A percentile compares a stretch with the other conserved stretches of the same genome.
Evolutionary conservation across 2,113 vertebrate genomes (phyloP).

Genomic region (Himantopus leucocephalus): DNA sequence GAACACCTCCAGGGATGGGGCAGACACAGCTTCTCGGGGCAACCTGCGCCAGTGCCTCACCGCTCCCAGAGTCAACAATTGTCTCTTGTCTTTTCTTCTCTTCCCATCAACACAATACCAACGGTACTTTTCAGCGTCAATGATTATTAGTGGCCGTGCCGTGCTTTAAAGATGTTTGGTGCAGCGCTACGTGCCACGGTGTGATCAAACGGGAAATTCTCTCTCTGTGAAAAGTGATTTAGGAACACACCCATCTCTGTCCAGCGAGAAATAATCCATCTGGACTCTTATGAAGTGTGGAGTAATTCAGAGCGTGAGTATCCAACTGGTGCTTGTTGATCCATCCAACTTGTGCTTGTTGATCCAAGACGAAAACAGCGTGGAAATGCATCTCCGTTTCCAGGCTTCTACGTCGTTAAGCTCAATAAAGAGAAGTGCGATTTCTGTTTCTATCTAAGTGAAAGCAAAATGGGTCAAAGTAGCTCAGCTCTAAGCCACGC

Average conservation of each 20-base stretch:
- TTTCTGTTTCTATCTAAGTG: not conserved
- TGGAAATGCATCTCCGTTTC: not conserved
- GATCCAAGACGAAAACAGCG: not conserved
- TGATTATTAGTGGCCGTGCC: too few species aligned
- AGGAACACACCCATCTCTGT: not conserved
- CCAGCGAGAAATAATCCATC: not conserved
- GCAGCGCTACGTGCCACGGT: not conserved
- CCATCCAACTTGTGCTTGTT: not conserved
- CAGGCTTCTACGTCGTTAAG: not conserved
- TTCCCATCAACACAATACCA: not conserved
- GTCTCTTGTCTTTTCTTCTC: not conserved
- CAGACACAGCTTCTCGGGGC: not conserved
- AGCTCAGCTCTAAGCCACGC: not conserved
- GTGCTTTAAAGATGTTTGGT: not conserved
- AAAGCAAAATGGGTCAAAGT: not conserved
- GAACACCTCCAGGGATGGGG: not conserved
- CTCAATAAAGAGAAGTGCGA: not conserved
- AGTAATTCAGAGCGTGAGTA: not conserved
- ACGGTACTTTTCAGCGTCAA: not conserved
- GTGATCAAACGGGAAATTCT: not conserved
- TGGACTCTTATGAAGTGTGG: not conserved
- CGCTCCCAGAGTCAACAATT: too few species aligned
- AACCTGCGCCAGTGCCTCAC: rapidly evolving
- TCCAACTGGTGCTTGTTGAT: not conserved
- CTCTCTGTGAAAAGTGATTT: not conserved